phyloP scores from a whole-genome alignment of 1,140 invertebrate genomes.

The Drosophila dunni region DNA sequence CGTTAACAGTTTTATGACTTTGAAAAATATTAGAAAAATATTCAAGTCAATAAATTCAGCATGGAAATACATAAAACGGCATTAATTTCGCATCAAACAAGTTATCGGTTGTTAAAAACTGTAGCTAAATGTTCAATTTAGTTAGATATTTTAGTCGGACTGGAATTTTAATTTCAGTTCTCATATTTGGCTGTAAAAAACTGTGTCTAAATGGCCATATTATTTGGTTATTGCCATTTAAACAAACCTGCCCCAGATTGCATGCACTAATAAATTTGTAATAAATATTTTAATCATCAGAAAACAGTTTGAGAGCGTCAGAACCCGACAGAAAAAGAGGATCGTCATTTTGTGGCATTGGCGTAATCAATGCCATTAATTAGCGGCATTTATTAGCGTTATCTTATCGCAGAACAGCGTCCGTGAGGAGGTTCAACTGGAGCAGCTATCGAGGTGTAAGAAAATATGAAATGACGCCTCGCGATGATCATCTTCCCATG shows the following conservation, averaged over 20 bases:
- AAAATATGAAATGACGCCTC: constrained; percentile 68
- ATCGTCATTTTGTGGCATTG: constrained; percentile 4
- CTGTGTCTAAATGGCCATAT: not conserved
- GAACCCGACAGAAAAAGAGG: not conserved
- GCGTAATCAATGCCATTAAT: constrained; percentile 56
- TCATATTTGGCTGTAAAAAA: not conserved
- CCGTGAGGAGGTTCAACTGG: constrained; percentile 27
- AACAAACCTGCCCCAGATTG: not conserved
- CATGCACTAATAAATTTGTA: constrained; percentile 12
- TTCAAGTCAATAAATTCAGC: not conserved
- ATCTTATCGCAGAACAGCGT: constrained; percentile 41
- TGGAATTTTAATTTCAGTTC: too few relatives aligned
- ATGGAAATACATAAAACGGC: not conserved
- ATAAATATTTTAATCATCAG: constrained; percentile 14
- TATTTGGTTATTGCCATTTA: not conserved
- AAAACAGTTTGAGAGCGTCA: not conserved
- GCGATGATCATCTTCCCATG: constrained; percentile 25
- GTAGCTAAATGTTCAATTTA: constrained; percentile 1
- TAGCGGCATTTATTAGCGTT: constrained; percentile 45
- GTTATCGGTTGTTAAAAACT: constrained; percentile 8
- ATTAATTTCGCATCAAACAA: constrained; percentile 2
- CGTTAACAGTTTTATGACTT: not conserved
- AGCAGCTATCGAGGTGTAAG: constrained; percentile 42
- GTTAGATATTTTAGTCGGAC: not conserved
- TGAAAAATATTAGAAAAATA: constrained; percentile 3